Evolutionary conservation across 1,140 invertebrate genomes (phyloP).

Genomic region (Drosophila carrolli): DNA sequence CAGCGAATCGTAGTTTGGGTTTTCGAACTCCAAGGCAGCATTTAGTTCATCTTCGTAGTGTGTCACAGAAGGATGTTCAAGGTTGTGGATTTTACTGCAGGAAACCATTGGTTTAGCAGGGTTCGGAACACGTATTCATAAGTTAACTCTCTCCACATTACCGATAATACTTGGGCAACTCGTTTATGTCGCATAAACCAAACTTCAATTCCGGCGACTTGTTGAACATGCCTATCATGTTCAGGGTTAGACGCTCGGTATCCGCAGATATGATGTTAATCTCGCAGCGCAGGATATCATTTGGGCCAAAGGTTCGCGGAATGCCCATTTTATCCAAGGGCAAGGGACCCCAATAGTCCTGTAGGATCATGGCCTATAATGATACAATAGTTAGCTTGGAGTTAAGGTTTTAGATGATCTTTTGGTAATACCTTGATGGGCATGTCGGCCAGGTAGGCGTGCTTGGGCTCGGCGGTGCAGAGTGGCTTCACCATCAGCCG

Average conservation of each 20-base stretch:
- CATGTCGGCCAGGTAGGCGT: constrained; percentile 92
- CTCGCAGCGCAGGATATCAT: constrained; percentile 94
- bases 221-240: constrained; percentile 92
- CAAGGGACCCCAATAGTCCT: constrained; percentile 58
- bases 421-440: constrained; percentile 89
- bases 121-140: not conserved
- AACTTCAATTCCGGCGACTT: constrained; percentile 89
- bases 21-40: constrained; percentile 94
- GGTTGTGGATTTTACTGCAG: constrained; percentile 47
- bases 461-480: constrained; percentile 91
- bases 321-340: constrained; percentile 90
- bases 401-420: not conserved
- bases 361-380: constrained; percentile 58
- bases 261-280: constrained; percentile 94
- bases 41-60: constrained; percentile 93
- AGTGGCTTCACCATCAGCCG: constrained; percentile 92
- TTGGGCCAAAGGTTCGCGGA: constrained; percentile 91
- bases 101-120: not conserved
- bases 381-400: not conserved
- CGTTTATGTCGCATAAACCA: constrained; percentile 93
- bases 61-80: constrained; percentile 23
- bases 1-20: constrained; percentile 90
- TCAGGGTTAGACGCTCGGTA: constrained; percentile 93
- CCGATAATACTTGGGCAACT: constrained; percentile 95
- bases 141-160: constrained; percentile 85